Conservation (phyloP, 1,140 invertebrate genomes). For the Drosophila santomea region DNA sequence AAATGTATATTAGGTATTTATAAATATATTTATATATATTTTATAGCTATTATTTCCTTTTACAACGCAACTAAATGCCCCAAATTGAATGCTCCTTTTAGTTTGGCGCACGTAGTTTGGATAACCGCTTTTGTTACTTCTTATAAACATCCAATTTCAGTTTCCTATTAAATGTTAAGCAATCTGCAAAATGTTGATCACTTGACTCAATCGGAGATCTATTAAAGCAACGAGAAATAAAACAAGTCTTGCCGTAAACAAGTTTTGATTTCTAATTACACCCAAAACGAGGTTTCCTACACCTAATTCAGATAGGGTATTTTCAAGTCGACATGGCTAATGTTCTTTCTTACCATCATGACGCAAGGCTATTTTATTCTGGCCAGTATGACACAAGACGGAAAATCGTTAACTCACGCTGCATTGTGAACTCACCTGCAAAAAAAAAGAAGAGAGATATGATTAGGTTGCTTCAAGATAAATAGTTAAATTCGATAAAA, state of each 20-base stretch:
- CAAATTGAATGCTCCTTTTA: no score
- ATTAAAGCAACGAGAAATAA: constrained; percentile 1
- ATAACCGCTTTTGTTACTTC: constrained; percentile 19
- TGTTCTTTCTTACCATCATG: constrained; percentile 49
- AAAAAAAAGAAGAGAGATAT: constrained; percentile 21
- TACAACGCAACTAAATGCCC: no score
- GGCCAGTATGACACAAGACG: constrained; percentile 20
- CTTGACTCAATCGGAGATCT: constrained; percentile 30
- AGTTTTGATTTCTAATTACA: constrained; percentile 25
- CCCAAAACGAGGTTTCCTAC: not conserved
- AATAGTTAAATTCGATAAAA: constrained; percentile 25
- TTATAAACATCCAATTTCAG: constrained; percentile 24
- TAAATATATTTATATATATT: no score
- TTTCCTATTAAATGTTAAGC: constrained; percentile 21
- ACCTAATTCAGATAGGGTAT: not conserved
- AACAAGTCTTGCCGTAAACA: constrained; percentile 15
- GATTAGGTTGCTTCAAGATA: constrained; percentile 27
- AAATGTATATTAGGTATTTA: no score
- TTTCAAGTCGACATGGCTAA: not conserved
- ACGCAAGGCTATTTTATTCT: constrained; percentile 15
- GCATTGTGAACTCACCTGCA: constrained; percentile 62
- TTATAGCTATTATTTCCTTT: no score
- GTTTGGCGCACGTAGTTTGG: not conserved
- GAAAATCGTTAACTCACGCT: constrained; percentile 14
- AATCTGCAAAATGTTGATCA: constrained; percentile 21